These are phyloP conservation scores for Phoenicopterus ruber DNA, from an alignment of 2,113 vertebrate genomes.

Conservation along the genomic window DNA sequence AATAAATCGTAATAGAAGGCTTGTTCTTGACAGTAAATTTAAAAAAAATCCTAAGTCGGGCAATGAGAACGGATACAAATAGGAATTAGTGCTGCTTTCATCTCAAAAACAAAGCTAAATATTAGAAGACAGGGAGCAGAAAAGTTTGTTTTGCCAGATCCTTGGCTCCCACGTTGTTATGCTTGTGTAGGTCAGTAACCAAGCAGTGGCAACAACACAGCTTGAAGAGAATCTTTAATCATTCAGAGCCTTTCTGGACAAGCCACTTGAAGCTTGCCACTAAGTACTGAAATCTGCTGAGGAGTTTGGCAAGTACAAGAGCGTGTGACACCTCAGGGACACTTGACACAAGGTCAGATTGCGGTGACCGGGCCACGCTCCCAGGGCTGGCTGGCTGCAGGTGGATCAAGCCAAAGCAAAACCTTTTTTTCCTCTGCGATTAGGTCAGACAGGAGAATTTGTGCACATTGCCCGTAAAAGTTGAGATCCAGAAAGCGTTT, in stretches of 20 bases:
- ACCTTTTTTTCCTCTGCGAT: background rate
- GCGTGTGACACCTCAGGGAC: background rate
- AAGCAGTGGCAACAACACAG: background rate
- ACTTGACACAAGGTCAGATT: background rate
- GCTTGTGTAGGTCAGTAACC: background rate
- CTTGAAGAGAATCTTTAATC: background rate
- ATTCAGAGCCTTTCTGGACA: background rate
- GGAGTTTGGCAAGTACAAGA: background rate
- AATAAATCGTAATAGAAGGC: background rate
- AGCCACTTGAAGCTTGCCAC: background rate
- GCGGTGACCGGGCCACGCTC: rapidly evolving
- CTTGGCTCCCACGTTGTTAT: background rate
- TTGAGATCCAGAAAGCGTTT: background rate
- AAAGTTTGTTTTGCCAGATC: background rate
- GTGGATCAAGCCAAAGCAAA: background rate
- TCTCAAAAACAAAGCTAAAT: background rate
- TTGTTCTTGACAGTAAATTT: background rate
- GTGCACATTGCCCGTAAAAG: background rate
- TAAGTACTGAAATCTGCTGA: background rate
- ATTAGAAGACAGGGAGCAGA: background rate
- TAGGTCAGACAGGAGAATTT: background rate
- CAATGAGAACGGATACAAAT: background rate
- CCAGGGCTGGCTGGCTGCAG: rapidly evolving
- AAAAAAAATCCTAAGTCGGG: background rate
- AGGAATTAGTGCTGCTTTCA: background rate